Conservation (phyloP, 2,113 vertebrate genomes). For the Diphyllodes magnificus region DNA sequence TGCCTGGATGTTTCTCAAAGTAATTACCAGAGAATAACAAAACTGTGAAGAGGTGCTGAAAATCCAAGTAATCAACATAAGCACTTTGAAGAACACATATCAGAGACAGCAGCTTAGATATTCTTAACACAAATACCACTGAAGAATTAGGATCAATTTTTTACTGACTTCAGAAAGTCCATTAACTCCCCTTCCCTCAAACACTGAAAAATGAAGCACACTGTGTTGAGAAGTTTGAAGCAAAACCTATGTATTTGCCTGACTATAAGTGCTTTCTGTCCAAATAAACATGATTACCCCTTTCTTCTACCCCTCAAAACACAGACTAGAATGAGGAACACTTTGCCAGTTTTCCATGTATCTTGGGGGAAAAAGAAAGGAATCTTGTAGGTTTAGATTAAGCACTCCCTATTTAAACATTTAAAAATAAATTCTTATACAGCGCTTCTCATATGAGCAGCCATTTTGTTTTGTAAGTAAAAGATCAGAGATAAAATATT, state of each 20-base stretch:
- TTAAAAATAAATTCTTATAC: neutral
- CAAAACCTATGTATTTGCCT: neutral
- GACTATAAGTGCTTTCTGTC: neutral
- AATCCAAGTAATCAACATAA: neutral
- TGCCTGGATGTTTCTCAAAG: neutral
- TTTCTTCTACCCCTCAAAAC: neutral
- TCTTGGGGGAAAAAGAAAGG: neutral
- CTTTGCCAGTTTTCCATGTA: neutral
- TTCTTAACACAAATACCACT: neutral
- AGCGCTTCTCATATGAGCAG: neutral
- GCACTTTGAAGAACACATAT: neutral
- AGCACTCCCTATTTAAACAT: neutral
- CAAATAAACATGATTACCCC: neutral
- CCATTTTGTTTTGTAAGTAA: neutral
- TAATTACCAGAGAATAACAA: constrained; percentile 16
- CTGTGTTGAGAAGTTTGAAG: neutral
- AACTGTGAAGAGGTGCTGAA: neutral
- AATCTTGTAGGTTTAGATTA: neutral
- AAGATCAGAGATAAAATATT: neutral
- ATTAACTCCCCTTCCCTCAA: neutral
- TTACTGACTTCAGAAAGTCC: neutral
- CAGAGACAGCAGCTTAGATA: neutral
- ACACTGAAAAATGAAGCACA: neutral
- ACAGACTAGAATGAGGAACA: neutral
- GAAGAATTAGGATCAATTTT: neutral